Percentiles rank a stretch among this genome's conserved stretches.
These are phyloP conservation scores for Zoanthus solanderi DNA, from an alignment of 92 coral and sea anemone species.

Conservation along the genomic window DNA sequence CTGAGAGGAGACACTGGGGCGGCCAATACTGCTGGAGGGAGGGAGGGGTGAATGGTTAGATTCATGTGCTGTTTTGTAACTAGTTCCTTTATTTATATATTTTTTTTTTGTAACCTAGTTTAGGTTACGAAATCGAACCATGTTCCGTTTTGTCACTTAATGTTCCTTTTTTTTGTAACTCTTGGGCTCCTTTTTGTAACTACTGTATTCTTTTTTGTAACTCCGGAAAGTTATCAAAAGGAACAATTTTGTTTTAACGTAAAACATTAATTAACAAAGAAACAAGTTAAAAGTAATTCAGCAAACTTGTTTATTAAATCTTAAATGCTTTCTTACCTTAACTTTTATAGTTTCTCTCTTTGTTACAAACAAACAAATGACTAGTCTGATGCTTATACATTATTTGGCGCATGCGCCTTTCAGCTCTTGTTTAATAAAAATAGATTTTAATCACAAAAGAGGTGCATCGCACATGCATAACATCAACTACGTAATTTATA, in stretches of 20 bases:
- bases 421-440: not conserved
- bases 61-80: no score
- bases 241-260: not conserved
- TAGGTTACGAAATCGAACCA: not conserved
- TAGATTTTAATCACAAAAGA: not conserved
- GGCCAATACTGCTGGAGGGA: no score
- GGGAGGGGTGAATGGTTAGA: no score
- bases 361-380: no score
- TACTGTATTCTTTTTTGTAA: not conserved
- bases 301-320: no score
- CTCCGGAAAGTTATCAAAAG: not conserved
- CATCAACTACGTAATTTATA: not conserved
- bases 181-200: not conserved
- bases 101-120: not conserved
- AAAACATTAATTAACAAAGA: not conserved
- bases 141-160: not conserved
- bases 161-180: not conserved
- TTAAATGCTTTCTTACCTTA: no score
- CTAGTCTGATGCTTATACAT: no score
- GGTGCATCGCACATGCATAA: not conserved
- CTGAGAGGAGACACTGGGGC: no score
- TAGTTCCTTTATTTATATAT: not conserved
- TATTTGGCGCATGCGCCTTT: no score
- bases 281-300: no score
- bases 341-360: no score